Percentiles rank a stretch among this genome's conserved stretches.
phyloP scores from a whole-genome alignment of 2,797 vertebrate genomes.

The Syngnathus rostellatus region DNA sequence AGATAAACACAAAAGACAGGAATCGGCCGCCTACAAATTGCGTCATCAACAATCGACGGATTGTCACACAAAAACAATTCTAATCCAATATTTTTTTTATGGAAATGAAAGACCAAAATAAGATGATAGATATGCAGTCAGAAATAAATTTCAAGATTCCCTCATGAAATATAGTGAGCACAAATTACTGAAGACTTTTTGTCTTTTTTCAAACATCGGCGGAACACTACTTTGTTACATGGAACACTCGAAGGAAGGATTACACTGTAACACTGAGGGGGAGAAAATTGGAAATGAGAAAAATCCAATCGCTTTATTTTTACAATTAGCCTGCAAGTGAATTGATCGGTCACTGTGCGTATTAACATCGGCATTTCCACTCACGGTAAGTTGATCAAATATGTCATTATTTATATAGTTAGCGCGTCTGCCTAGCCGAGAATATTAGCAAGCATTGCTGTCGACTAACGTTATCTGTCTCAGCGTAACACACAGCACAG shows the following conservation, averaged over 20 bases:
- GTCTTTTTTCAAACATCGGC: not conserved
- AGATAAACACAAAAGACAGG: conserved; percentile 67
- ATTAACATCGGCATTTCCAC: not conserved
- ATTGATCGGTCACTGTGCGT: conserved; percentile 4
- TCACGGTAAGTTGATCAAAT: conserved; percentile 40
- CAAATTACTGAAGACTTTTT: not conserved
- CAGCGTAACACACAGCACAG: conserved; percentile 29
- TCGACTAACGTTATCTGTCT: conserved; percentile 50
- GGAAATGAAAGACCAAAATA: not conserved
- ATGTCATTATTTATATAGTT: conserved; percentile 14
- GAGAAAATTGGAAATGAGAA: conserved; percentile 52
- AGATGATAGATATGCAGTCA: not conserved
- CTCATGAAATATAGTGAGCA: not conserved
- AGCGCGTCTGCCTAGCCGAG: conserved; percentile 24
- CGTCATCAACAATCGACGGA: conserved; percentile 55
- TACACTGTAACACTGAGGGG: conserved; percentile 52
- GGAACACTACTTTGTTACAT: conserved; percentile 40
- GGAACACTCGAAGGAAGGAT: conserved; percentile 30
- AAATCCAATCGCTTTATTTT: conserved; percentile 44
- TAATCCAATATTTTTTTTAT: not conserved
- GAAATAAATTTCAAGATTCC: not conserved
- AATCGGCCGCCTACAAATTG: conserved; percentile 33
- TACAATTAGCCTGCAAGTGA: conserved; percentile 12
- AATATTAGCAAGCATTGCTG: conserved; percentile 38
- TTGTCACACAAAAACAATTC: conserved; percentile 20